These are phyloP conservation scores for Agrypnia vestita DNA, from an alignment of 1,140 invertebrate genomes.

Conservation along the genomic window DNA sequence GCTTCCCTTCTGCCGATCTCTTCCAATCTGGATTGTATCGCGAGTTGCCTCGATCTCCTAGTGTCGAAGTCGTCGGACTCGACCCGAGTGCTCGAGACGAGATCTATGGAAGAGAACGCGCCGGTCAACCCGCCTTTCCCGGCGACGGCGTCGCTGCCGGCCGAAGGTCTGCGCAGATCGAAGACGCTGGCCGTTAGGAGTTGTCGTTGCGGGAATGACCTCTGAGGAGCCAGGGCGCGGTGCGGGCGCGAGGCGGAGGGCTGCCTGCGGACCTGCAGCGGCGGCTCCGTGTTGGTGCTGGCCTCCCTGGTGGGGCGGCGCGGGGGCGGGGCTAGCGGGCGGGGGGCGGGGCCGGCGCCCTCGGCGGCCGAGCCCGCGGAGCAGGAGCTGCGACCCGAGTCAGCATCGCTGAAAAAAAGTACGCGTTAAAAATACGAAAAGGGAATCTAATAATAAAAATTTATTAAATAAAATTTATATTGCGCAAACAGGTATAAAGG, in stretches of 20 bases:
- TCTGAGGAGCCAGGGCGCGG: constrained; percentile 23
- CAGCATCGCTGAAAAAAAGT: constrained; percentile 66
- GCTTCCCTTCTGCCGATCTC: neutral
- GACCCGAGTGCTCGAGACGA: constrained; percentile 69
- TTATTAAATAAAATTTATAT: no score
- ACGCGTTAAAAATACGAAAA: neutral
- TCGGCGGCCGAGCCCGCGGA: constrained; percentile 67
- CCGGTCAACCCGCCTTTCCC: constrained; percentile 68
- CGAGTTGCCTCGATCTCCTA: neutral
- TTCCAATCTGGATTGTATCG: neutral
- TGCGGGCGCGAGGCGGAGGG: constrained; percentile 49
- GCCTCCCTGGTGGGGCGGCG: constrained; percentile 66
- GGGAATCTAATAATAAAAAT: no score
- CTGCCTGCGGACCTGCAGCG: constrained; percentile 67
- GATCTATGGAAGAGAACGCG: constrained; percentile 70
- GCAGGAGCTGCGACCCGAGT: constrained; percentile 71
- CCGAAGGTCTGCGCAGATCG: constrained; percentile 45
- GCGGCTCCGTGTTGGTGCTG: constrained; percentile 69
- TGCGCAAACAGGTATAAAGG: no score
- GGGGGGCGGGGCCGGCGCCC: constrained; percentile 64
- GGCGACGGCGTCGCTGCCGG: constrained; percentile 51
- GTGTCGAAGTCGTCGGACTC: constrained; percentile 48
- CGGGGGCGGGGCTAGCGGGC: constrained; percentile 58
- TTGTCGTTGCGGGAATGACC: constrained; percentile 23
- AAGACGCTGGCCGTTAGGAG: constrained; percentile 48